Evolutionary conservation across 2,113 vertebrate genomes (phyloP).

Genomic region (Anoplopoma fimbria): DNA sequence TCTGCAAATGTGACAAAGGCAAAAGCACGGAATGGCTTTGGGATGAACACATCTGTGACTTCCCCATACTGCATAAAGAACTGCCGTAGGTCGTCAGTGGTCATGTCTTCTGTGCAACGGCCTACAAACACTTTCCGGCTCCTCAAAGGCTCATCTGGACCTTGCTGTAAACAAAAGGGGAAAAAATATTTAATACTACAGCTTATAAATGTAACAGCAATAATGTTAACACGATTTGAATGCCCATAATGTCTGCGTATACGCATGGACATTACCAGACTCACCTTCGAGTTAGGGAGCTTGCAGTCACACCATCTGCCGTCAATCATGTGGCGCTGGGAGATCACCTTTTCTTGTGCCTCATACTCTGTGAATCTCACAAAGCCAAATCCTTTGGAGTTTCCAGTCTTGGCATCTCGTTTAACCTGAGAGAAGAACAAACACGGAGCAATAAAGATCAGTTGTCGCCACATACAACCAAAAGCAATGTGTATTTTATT

Average conservation of each 20-base stretch:
- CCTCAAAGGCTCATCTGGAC: conserved; percentile 93
- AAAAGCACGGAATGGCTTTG: conserved; percentile 97
- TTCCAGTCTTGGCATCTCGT: conserved; percentile 96
- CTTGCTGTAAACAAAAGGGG: conserved; percentile 84
- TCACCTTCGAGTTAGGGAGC: conserved; percentile 98
- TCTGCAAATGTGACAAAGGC: conserved; percentile 98
- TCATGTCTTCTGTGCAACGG: conserved; percentile 98
- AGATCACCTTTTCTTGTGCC: conserved; percentile 97
- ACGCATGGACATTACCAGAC: conserved; percentile 67
- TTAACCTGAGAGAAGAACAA: conserved; percentile 87
- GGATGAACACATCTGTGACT: conserved; percentile 99
- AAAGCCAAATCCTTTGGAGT: conserved; percentile 98
- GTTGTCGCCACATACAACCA: not conserved
- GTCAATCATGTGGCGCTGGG: conserved; percentile 98
- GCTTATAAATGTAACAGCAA: not conserved
- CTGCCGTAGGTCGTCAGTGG: conserved; percentile 92
- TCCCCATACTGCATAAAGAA: conserved; percentile 99
- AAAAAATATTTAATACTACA: not conserved
- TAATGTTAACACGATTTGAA: not conserved
- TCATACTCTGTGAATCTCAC: conserved; percentile 98
- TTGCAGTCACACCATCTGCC: conserved; percentile 99
- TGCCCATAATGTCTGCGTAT: conserved; percentile 24
- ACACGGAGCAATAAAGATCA: not conserved
- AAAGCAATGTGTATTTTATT: not conserved
- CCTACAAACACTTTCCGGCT: conserved; percentile 98